A percentile compares a stretch with the other conserved stretches of the same genome.
Evolutionary conservation across 2,797 vertebrate species (phyloP).

Genomic region (Sebastes alutus): DNA sequence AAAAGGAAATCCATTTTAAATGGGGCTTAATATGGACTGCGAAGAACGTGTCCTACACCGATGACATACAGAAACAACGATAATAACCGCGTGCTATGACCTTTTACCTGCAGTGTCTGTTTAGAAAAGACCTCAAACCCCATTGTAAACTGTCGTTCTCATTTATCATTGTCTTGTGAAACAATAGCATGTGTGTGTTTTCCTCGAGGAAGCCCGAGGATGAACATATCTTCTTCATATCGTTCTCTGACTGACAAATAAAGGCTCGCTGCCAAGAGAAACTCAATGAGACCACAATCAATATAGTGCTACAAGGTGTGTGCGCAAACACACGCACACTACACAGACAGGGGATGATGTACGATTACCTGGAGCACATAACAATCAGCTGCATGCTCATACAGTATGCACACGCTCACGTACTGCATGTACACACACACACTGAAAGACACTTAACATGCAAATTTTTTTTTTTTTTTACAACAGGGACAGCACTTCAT

Average conservation of each 20-base stretch:
- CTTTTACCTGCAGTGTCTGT: conserved; percentile 26
- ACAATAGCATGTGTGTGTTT: conserved; percentile 61
- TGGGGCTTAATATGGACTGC: not conserved
- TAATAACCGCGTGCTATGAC: conserved; percentile 7
- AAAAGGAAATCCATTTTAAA: conserved; percentile 34
- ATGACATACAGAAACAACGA: conserved; percentile 2
- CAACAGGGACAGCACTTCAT: conserved; percentile 61
- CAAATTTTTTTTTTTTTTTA: conserved; percentile 66
- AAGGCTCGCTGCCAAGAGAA: conserved; percentile 69
- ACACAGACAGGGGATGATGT: conserved; percentile 67
- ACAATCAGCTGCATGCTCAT: conserved; percentile 70
- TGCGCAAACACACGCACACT: not conserved
- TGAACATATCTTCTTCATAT: conserved; percentile 75
- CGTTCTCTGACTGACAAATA: conserved; percentile 76
- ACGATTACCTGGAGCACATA: conserved; percentile 75
- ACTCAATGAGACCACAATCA: conserved; percentile 81
- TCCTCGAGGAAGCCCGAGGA: conserved; percentile 64
- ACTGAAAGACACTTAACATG: conserved; percentile 72
- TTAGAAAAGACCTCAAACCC: conserved; percentile 48
- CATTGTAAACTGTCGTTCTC: conserved; percentile 39
- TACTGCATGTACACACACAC: conserved; percentile 1
- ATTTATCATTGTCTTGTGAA: conserved; percentile 69
- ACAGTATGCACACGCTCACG: conserved; percentile 51
- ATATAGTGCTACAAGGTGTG: conserved; percentile 74
- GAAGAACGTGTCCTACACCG: not conserved